Evolutionary conservation across 2,888 invertebrate genomes (phyloP).

Genomic region (Lepetodrilus schrolli): DNA sequence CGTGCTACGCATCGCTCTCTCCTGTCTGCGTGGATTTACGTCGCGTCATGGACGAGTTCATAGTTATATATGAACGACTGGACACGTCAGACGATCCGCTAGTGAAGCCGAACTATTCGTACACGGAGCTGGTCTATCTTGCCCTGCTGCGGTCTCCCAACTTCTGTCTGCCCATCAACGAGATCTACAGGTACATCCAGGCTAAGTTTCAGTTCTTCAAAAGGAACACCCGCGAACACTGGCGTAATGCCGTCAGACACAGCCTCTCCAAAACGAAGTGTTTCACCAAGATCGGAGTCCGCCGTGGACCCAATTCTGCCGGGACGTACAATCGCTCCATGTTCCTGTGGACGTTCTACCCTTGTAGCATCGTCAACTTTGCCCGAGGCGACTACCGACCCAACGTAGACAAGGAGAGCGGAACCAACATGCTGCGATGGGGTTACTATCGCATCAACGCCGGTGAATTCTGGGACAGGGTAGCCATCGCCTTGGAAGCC

Average conservation of each 20-base stretch:
- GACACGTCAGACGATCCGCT: slow-evolving; percentile 44
- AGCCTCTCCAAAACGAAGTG: slow-evolving; percentile 62
- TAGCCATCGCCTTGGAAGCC: slow-evolving; percentile 48
- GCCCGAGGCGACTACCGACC: slow-evolving; percentile 44
- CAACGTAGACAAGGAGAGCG: slow-evolving; percentile 47
- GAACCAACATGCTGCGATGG: slow-evolving; percentile 54
- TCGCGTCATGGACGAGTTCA: slow-evolving; percentile 55
- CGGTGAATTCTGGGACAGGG: slow-evolving; percentile 55
- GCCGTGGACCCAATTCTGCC: slow-evolving; percentile 31
- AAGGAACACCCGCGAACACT: slow-evolving; percentile 51
- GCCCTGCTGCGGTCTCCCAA: slow-evolving; percentile 57
- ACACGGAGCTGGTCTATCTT: slow-evolving; percentile 59
- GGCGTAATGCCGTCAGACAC: slow-evolving; percentile 62
- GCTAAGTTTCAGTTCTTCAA: slow-evolving; percentile 53
- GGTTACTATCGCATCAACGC: slow-evolving; percentile 54
- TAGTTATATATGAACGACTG: slow-evolving; percentile 53
- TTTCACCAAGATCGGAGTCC: slow-evolving; percentile 59
- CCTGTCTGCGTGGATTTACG: slow-evolving; percentile 41
- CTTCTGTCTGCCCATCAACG: slow-evolving; percentile 57
- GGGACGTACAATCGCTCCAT: slow-evolving; percentile 51
- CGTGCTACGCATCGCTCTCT: background rate
- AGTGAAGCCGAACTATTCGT: slow-evolving; percentile 60
- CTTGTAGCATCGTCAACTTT: slow-evolving; percentile 55
- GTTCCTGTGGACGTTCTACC: slow-evolving; percentile 58
- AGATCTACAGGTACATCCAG: slow-evolving; percentile 58